These are phyloP conservation scores for Taeniopygia guttata DNA, from an alignment of 2,797 vertebrate species.

Conservation along the genomic window DNA sequence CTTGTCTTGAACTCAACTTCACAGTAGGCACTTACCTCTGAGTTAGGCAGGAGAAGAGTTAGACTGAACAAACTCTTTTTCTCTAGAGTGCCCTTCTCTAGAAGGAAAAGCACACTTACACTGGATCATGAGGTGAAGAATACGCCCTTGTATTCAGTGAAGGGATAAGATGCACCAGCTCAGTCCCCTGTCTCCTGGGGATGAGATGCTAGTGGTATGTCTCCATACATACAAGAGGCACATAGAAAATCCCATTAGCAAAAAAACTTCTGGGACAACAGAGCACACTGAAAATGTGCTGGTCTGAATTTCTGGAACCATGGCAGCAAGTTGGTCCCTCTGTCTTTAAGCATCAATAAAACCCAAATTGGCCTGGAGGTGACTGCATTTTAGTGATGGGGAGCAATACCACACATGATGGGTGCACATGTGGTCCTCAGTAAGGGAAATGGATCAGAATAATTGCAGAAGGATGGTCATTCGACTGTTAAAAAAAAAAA, in stretches of 20 bases:
- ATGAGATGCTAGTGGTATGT: background rate
- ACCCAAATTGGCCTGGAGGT: background rate
- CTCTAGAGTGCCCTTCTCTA: background rate
- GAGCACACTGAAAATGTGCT: background rate
- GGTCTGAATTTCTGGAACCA: background rate
- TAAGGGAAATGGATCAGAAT: background rate
- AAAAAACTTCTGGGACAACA: background rate
- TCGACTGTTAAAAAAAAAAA: background rate
- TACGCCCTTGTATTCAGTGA: background rate
- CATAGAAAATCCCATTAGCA: background rate
- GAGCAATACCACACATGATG: background rate
- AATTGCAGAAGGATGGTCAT: background rate
- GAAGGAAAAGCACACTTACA: background rate
- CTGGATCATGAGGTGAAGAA: background rate
- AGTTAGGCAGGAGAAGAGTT: background rate
- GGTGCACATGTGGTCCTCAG: background rate
- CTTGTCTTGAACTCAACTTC: background rate
- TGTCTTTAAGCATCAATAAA: background rate
- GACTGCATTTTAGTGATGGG: background rate
- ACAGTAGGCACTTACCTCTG: background rate
- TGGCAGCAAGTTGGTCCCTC: background rate
- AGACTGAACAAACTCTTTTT: background rate
- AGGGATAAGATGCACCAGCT: background rate
- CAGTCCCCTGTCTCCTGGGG: background rate
- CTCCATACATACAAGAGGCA: background rate